A percentile compares a stretch with the other conserved stretches of the same genome.
Evolutionary conservation across 1,140 invertebrate genomes (phyloP).

Genomic region (Colletes gigas): DNA sequence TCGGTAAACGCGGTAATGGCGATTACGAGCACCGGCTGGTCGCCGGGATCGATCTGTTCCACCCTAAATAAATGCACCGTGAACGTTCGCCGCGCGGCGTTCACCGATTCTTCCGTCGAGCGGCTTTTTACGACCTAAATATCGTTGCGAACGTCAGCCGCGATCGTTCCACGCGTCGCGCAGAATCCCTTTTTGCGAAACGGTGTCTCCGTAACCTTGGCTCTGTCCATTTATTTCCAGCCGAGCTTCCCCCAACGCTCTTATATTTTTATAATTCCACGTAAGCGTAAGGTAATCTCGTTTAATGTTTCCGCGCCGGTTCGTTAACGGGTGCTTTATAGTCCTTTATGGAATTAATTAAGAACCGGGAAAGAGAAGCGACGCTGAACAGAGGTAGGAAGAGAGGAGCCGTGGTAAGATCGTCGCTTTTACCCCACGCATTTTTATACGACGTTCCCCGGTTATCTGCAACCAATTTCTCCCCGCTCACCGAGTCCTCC

Average conservation of each 20-base stretch:
- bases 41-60: background rate
- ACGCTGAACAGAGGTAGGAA: background rate
- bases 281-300: constrained; percentile 28
- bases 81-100: background rate
- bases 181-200: background rate
- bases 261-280: constrained; percentile 42
- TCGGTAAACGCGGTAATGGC: background rate
- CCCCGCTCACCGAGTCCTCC: no score
- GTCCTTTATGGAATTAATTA: constrained; percentile 30
- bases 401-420: background rate
- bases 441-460: background rate
- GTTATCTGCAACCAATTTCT: no score
- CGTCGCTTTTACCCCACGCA: background rate
- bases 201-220: constrained; percentile 35
- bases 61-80: constrained; percentile 23
- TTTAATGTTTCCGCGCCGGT: constrained; percentile 28
- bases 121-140: constrained; percentile 38
- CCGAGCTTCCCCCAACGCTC: constrained; percentile 25
- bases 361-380: constrained; percentile 15
- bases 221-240: constrained; percentile 30
- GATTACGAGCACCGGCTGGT: background rate
- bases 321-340: constrained; percentile 30
- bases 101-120: constrained; percentile 21
- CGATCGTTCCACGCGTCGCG: constrained; percentile 1
- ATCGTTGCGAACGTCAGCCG: background rate